Percentiles rank a stretch among this genome's conserved stretches.
Conservation (phyloP, 2,113 vertebrate species). For the Excalfactoria chinensis region DNA sequence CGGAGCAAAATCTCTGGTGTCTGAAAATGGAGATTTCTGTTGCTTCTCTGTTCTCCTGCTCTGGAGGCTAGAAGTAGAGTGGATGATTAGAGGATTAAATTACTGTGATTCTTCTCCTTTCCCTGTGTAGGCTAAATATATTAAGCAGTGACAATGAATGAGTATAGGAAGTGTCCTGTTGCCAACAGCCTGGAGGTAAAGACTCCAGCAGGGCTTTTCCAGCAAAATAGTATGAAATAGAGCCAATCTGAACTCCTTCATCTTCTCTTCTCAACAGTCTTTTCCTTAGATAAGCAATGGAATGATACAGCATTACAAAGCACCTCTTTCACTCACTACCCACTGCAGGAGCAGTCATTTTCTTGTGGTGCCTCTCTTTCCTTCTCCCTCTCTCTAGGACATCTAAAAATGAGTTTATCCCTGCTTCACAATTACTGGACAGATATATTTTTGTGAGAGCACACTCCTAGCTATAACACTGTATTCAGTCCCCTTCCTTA, state of each 20-base stretch:
- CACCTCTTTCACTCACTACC: background rate
- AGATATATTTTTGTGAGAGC: background rate
- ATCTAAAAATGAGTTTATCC: background rate
- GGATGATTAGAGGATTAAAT: background rate
- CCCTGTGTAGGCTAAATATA: background rate
- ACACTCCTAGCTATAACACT: background rate
- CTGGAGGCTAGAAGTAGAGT: background rate
- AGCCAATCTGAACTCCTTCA: background rate
- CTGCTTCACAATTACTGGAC: background rate
- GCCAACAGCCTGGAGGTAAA: background rate
- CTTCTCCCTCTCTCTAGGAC: background rate
- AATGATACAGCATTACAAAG: background rate
- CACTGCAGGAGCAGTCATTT: background rate
- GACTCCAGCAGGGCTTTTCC: background rate
- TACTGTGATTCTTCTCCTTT: background rate
- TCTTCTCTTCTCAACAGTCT: background rate
- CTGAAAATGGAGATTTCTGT: background rate
- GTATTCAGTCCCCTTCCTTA: background rate
- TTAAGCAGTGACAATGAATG: background rate
- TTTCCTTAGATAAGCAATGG: background rate
- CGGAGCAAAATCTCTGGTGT: background rate
- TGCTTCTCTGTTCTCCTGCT: background rate
- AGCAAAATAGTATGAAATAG: rapidly evolving
- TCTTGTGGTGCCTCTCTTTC: background rate
- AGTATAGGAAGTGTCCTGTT: background rate